These are phyloP conservation scores for Myrmophylax atrothorax DNA, from an alignment of 2,113 vertebrate species.

Conservation along the genomic window DNA sequence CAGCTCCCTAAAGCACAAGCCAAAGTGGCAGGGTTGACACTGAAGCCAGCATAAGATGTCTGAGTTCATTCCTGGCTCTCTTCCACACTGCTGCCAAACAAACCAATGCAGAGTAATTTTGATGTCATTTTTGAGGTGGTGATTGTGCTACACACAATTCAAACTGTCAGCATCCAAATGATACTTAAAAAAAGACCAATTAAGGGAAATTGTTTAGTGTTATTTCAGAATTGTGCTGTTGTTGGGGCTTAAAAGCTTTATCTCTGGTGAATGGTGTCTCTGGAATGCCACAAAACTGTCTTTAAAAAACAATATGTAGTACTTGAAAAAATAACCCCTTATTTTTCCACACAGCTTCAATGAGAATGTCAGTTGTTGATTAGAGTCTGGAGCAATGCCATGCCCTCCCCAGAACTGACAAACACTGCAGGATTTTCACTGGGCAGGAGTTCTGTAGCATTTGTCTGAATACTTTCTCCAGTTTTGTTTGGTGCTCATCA, in stretches of 20 bases:
- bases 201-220: constrained; percentile 59
- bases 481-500: not conserved
- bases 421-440: not conserved
- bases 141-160: constrained; percentile 44
- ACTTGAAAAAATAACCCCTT: not conserved
- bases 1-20: not conserved
- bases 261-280: not conserved
- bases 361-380: not conserved
- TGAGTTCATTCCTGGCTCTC: constrained; percentile 21
- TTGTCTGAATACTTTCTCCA: not conserved
- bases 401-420: not conserved
- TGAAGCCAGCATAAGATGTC: not conserved
- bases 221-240: constrained; percentile 49
- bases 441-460: not conserved
- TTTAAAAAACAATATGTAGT: not conserved
- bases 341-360: not conserved
- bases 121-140: constrained; percentile 57
- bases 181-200: constrained; percentile 52
- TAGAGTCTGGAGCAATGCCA: not conserved
- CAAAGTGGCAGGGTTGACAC: not conserved
- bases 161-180: constrained; percentile 44
- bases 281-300: constrained; percentile 17
- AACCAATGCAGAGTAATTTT: constrained; percentile 56
- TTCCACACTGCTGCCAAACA: constrained; percentile 51
- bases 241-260: constrained; percentile 18